A percentile compares a stretch with the other conserved stretches of the same genome.
phyloP scores from a whole-genome alignment of 2,113 vertebrate genomes.

The Phasianus colchicus region DNA sequence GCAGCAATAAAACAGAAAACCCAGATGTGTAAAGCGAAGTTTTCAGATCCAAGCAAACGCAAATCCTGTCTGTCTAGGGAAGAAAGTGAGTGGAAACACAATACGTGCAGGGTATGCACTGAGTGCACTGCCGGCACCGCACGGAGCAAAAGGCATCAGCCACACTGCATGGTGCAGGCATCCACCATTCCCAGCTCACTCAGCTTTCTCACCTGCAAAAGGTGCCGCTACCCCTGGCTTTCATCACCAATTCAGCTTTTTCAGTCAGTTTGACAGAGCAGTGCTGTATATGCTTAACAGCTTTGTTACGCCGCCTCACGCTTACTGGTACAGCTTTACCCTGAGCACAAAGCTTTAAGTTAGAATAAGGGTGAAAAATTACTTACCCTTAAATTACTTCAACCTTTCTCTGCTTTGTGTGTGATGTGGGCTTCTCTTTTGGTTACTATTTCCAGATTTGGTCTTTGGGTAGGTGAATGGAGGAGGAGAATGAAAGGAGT shows the following conservation, averaged over 20 bases:
- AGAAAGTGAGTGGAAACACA: background rate
- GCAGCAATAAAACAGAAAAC: conserved; percentile 22
- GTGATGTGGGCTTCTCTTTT: conserved; percentile 57
- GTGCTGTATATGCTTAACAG: no score
- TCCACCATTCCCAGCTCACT: no score
- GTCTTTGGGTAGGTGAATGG: conserved; percentile 70
- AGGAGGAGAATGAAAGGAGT: conserved; percentile 62
- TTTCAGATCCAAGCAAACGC: background rate
- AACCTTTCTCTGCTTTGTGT: conserved; percentile 61
- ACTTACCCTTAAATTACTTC: conserved; percentile 71
- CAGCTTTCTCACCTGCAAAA: no score
- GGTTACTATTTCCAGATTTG: conserved; percentile 64
- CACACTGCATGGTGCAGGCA: no score
- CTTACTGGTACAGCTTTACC: background rate
- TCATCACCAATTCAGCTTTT: no score
- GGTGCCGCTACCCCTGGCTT: no score
- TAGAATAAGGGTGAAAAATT: background rate
- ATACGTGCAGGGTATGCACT: background rate
- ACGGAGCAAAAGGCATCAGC: no score
- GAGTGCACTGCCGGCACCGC: no score
- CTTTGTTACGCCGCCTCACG: no score
- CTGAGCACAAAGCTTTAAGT: background rate
- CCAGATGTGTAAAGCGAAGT: conserved; percentile 32
- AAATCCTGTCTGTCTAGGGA: background rate
- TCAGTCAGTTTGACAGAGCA: no score